Conservation (phyloP, 2,797 vertebrate genomes). For the Sebastes oblongus region DNA sequence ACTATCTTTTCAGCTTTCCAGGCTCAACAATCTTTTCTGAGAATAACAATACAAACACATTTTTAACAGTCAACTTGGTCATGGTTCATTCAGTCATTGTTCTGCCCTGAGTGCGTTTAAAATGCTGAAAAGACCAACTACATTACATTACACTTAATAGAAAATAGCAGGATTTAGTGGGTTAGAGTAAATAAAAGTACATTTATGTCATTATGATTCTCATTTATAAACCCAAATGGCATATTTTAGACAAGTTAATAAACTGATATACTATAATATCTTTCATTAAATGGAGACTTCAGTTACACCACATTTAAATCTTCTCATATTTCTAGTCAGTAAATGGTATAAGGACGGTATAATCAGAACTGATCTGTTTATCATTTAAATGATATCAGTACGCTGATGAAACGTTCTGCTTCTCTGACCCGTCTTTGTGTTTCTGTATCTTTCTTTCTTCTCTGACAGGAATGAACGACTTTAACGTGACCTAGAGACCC, state of each 20-base stretch:
- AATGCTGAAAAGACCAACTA: too few relatives aligned
- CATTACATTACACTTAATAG: not conserved
- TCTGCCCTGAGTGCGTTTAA: too few relatives aligned
- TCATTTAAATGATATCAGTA: not conserved
- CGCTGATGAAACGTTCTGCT: not conserved
- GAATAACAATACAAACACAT: too few relatives aligned
- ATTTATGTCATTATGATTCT: not conserved
- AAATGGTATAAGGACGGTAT: not conserved
- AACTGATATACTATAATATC: not conserved
- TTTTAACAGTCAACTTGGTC: too few relatives aligned
- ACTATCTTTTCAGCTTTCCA: too few relatives aligned
- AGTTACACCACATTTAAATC: not conserved
- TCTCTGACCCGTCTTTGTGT: not conserved
- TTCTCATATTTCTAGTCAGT: not conserved
- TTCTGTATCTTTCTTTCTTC: not conserved
- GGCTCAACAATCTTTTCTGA: too few relatives aligned
- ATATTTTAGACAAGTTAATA: not conserved
- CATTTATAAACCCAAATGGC: not conserved
- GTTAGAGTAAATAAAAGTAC: not conserved
- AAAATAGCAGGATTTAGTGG: not conserved
- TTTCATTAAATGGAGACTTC: not conserved
- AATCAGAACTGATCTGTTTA: not conserved
- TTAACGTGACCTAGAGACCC: not conserved
- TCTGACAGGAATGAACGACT: not conserved
- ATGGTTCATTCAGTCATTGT: too few relatives aligned